Percentiles rank a stretch among this genome's conserved stretches.
Evolutionary conservation across 2,113 vertebrate genomes (phyloP).

Genomic region (Hemiscyllium ocellatum): DNA sequence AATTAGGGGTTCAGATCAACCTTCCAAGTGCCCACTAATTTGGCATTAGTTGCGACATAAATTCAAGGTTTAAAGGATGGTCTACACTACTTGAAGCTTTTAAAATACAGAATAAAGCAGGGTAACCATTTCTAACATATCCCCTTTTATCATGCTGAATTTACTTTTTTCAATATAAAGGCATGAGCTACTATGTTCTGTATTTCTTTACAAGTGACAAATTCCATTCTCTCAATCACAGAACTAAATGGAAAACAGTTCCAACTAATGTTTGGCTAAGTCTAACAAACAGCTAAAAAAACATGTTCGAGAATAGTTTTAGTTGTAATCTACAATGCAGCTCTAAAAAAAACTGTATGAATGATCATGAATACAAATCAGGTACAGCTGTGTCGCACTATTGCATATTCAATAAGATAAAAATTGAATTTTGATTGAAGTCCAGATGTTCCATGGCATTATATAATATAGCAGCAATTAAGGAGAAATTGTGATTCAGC

Average conservation of each 20-base stretch:
- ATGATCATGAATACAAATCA: background rate
- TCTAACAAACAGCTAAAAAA: conserved; percentile 14
- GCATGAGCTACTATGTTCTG: background rate
- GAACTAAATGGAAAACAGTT: background rate
- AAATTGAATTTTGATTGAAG: background rate
- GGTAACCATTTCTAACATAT: background rate
- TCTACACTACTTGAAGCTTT: background rate
- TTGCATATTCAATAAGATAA: background rate
- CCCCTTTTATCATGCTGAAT: background rate
- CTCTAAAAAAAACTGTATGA: background rate
- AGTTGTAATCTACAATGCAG: background rate
- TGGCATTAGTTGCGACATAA: background rate
- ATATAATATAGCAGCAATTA: conserved; percentile 37
- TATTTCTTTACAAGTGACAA: background rate
- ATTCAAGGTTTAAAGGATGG: background rate
- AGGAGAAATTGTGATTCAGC: conserved; percentile 10
- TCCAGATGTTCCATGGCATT: conserved; percentile 35
- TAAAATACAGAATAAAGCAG: conserved; percentile 3
- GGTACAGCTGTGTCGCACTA: background rate
- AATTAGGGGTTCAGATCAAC: background rate
- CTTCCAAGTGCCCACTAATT: background rate
- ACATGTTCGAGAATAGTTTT: background rate
- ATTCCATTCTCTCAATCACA: background rate
- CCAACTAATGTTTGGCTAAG: background rate
- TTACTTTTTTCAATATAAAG: no score